These are phyloP conservation scores for Theretra japonica DNA, from an alignment of 2,888 invertebrate genomes.

Conservation along the genomic window DNA sequence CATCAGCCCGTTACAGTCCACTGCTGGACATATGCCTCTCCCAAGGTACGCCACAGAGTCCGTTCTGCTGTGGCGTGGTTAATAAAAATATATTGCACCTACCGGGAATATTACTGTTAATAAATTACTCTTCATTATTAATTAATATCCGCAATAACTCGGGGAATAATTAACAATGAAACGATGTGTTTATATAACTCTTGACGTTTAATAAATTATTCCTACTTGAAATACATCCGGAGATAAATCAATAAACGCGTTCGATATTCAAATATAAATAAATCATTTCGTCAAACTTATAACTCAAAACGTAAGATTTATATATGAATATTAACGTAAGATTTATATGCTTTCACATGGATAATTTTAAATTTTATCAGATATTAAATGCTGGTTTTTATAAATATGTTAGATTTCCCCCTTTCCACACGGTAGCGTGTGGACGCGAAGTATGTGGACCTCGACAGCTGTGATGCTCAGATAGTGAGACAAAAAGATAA, in stretches of 20 bases:
- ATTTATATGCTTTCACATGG: background rate
- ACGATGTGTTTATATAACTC: no score
- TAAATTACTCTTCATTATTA: no score
- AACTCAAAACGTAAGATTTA: background rate
- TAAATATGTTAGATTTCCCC: constrained; percentile 4
- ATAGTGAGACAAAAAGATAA: constrained; percentile 50
- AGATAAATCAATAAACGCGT: background rate
- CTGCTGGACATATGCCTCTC: no score
- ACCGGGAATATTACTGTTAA: no score
- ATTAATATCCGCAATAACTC: no score
- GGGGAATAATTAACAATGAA: no score
- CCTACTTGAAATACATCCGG: background rate
- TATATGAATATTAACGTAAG: background rate
- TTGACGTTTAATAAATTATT: no score
- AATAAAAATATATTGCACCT: no score
- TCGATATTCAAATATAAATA: background rate
- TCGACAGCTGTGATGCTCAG: constrained; percentile 46
- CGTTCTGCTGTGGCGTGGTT: no score
- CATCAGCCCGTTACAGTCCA: no score
- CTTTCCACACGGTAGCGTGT: constrained; percentile 30
- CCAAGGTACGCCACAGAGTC: no score
- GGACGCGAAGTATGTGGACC: constrained; percentile 47
- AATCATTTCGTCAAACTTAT: background rate
- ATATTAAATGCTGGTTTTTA: background rate
- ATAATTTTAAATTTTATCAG: background rate